Conservation (phyloP, 2,888 invertebrate species). For the Oscheius sp. region DNA sequence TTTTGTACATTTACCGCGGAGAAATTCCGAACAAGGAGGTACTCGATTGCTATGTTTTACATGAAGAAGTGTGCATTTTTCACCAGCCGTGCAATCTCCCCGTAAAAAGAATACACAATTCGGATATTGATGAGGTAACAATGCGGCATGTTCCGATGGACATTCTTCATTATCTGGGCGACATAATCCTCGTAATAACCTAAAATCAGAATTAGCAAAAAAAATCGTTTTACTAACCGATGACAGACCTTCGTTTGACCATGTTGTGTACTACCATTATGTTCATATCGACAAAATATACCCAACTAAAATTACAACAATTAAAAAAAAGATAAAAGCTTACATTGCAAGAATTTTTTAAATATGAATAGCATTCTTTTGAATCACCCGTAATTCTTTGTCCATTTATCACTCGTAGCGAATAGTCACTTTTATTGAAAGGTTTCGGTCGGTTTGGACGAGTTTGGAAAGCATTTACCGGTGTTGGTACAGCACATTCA, state of each 20-base stretch:
- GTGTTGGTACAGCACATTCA: background rate
- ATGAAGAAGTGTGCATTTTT: constrained; percentile 31
- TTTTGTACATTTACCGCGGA: constrained; percentile 35
- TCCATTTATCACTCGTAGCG: constrained; percentile 31
- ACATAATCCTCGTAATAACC: constrained; percentile 25
- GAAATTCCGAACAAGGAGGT: constrained; percentile 35
- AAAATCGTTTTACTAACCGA: constrained; percentile 37
- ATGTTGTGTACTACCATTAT: constrained; percentile 47
- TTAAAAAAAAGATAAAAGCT: background rate
- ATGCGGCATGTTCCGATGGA: background rate
- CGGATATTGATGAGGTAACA: constrained; percentile 36
- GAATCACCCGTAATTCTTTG: constrained; percentile 18
- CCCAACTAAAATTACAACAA: constrained; percentile 41
- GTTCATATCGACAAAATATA: constrained; percentile 56
- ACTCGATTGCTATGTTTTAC: background rate
- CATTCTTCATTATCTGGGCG: constrained; percentile 30
- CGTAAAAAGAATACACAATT: constrained; percentile 27
- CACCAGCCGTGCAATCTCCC: constrained; percentile 22
- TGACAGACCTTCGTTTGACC: constrained; percentile 44
- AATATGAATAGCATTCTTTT: constrained; percentile 27
- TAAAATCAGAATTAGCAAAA: background rate
- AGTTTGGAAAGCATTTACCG: background rate
- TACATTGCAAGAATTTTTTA: constrained; percentile 10
- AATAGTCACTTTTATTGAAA: constrained; percentile 1
- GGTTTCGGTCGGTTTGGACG: background rate